These are phyloP conservation scores for Pseudopodoces humilis DNA, from an alignment of 2,113 vertebrate genomes.

Conservation along the genomic window DNA sequence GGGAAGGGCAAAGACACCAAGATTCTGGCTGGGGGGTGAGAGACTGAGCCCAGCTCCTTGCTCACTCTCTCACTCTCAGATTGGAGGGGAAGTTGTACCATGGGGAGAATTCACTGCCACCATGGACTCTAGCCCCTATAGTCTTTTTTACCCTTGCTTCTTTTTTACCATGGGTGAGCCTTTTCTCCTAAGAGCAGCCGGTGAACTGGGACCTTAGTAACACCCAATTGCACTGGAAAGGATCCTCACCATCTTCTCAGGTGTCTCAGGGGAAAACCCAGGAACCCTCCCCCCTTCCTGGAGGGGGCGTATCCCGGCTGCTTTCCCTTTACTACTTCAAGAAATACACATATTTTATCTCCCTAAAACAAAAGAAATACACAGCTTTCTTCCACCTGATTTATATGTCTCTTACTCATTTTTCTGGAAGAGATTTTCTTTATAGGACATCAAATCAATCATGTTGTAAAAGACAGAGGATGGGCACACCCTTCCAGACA, in stretches of 20 bases:
- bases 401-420: background rate
- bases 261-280: background rate
- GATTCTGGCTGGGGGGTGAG: background rate
- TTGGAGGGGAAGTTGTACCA: background rate
- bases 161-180: background rate
- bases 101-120: background rate
- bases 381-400: background rate
- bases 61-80: fast-evolving
- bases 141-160: too few species aligned
- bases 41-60: background rate
- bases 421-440: background rate
- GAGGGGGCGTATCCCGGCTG: background rate
- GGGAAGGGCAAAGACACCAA: background rate
- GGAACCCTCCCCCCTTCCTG: fast-evolving
- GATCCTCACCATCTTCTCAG: background rate
- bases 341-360: background rate
- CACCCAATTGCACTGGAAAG: fast-evolving
- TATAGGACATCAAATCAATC: background rate
- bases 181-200: fast-evolving
- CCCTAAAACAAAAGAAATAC: background rate
- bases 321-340: background rate
- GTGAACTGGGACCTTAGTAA: background rate
- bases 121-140: fast-evolving
- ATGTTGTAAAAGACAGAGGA: background rate
- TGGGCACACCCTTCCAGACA: background rate